phyloP scores from a whole-genome alignment of 2,797 vertebrate species.

The Muscicapa striata region DNA sequence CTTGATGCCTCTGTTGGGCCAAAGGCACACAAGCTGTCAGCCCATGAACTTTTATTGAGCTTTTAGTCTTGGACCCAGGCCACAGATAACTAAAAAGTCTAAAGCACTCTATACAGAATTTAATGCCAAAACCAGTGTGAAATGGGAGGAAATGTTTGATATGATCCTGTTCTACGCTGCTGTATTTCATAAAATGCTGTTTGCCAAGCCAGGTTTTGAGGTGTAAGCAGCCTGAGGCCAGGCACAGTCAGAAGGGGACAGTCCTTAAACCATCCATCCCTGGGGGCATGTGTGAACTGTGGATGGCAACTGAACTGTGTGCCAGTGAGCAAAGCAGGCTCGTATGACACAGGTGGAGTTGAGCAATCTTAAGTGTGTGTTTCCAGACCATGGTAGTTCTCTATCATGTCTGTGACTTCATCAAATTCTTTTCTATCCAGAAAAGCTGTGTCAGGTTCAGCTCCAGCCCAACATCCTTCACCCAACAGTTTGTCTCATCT shows the following conservation, averaged over 20 bases:
- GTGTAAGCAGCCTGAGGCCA: not conserved
- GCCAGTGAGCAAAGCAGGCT: not conserved
- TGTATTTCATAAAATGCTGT: not conserved
- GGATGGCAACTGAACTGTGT: rapidly evolving
- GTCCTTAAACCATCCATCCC: not conserved
- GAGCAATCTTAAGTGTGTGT: not conserved
- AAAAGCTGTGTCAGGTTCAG: not conserved
- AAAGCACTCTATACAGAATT: not conserved
- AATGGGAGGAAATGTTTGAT: not conserved
- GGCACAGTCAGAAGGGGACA: not conserved
- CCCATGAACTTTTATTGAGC: not conserved
- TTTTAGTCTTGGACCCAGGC: not conserved
- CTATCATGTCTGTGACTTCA: not conserved
- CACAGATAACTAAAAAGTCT: not conserved
- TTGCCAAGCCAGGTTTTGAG: not conserved
- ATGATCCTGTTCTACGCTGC: not conserved
- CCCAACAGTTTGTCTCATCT: not conserved
- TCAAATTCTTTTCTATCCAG: not conserved
- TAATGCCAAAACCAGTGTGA: not conserved
- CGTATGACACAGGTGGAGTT: not conserved
- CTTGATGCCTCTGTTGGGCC: not conserved
- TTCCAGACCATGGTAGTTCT: not conserved
- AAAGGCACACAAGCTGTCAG: not conserved
- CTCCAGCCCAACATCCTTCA: not conserved
- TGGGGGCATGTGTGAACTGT: not conserved